Evolutionary conservation across 2,113 vertebrate species (phyloP), one percentile per base, ranked within the genome.

Genomic region (Osmerus mordax): DNA sequence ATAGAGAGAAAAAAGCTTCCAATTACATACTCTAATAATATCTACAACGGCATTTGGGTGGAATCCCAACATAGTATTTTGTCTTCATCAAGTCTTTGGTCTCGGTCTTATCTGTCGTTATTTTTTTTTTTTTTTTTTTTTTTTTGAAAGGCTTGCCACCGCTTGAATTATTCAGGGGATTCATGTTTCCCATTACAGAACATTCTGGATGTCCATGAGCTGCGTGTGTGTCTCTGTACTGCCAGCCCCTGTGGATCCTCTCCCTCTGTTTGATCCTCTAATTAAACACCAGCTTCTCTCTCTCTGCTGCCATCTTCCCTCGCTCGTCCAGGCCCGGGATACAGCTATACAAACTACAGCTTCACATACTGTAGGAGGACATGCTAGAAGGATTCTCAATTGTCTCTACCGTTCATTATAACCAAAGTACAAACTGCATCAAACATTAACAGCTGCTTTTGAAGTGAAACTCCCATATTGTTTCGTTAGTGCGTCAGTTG

Each of bases 221-320:
- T 36, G 32, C 41, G 72, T 5, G 9, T 59, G 65, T 71, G 76
- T 61, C 73, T 76, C 54, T 67, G 54, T 64, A 21, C 23, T 28
- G 78, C 55, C 72, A 52, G 65, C 41, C 62, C 53, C 1, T 55
- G 47, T 19, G 21, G 32, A 25, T 53, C 51, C 21, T 11, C 0
- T 67, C 58, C 60, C 79, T 79, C 72, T 52, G 71, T 81, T 73
- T 69, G 67, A 84, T 86, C 76, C 65, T 63, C 79, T 74, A 78
- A 86, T 87, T 84, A 84, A 84, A 86, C 71, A 41, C 19, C 6
- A 25, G 81, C 83, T 83, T 82, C 69, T 60, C 66, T 54, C 23
- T 61, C 32, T 82, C 83, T 81, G 82, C 80, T 54, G 77, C 51
- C 55, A 66, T 69, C 41, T 47, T 74, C 72, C 66, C 78, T 9